Conservation (phyloP, 2,888 invertebrate species). For the Agrotis ipsilon region DNA sequence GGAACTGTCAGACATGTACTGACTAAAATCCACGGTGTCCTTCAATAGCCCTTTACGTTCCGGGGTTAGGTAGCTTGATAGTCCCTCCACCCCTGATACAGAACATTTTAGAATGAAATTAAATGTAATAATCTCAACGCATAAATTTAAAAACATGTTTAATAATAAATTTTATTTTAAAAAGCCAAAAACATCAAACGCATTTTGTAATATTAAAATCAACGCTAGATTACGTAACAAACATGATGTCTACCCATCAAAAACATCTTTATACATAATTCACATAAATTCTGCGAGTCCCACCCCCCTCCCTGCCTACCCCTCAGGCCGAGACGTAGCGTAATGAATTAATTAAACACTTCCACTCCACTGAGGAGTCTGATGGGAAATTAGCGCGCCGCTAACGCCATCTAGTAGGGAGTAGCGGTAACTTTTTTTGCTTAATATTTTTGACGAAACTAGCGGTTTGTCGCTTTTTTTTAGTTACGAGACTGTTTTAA, state of each 20-base stretch:
- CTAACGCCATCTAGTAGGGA: constrained; percentile 68
- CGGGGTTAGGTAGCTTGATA: too few relatives aligned
- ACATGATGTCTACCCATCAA: constrained; percentile 45
- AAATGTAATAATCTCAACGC: neutral
- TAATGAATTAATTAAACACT: constrained; percentile 68
- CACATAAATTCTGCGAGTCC: constrained; percentile 55
- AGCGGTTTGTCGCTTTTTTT: neutral
- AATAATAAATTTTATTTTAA: too few relatives aligned
- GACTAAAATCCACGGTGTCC: too few relatives aligned
- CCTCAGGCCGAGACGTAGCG: constrained; percentile 63
- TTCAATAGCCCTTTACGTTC: too few relatives aligned
- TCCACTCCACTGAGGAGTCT: constrained; percentile 60
- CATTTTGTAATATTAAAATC: constrained; percentile 29
- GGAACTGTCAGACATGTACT: too few relatives aligned
- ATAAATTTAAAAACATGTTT: neutral
- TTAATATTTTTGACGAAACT: constrained; percentile 10
- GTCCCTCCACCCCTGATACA: too few relatives aligned
- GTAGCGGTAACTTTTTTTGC: constrained; percentile 64
- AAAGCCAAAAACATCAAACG: neutral
- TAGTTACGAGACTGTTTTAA: neutral
- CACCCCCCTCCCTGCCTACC: constrained; percentile 56
- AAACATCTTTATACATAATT: constrained; percentile 60
- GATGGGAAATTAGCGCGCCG: constrained; percentile 61
- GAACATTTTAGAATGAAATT: too few relatives aligned
- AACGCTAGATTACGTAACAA: constrained; percentile 30